A percentile compares a stretch with the other conserved stretches of the same genome.
These are phyloP conservation scores for Patella ulyssiponensis DNA, from an alignment of 2,888 invertebrate species.

Conservation along the genomic window DNA sequence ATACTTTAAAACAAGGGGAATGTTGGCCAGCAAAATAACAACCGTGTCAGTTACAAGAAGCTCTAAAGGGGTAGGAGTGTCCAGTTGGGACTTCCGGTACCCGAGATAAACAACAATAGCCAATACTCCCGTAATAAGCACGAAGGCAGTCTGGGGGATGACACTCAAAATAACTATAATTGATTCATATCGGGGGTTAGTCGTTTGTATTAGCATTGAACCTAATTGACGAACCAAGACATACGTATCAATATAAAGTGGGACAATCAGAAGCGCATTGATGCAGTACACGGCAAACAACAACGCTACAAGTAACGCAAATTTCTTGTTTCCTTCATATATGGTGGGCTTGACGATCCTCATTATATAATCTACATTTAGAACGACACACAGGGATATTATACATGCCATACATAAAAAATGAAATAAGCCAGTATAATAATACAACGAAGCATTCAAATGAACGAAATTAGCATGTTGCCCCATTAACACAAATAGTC, in stretches of 20 bases:
- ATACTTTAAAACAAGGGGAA: neutral
- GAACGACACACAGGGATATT: neutral
- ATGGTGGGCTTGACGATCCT: neutral
- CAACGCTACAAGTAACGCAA: neutral
- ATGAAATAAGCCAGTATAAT: neutral
- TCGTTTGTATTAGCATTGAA: neutral
- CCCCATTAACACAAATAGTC: neutral
- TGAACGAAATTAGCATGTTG: neutral
- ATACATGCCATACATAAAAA: neutral
- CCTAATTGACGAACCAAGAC: neutral
- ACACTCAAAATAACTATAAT: neutral
- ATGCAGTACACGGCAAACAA: neutral
- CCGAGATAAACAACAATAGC: neutral
- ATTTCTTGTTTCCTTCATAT: neutral
- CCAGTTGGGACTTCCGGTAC: neutral
- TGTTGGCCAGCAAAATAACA: neutral
- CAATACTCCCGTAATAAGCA: neutral
- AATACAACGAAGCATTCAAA: neutral
- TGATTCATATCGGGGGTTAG: neutral
- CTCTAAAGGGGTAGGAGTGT: neutral
- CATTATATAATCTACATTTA: constrained; percentile 5
- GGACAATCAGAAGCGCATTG: neutral
- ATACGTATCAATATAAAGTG: neutral
- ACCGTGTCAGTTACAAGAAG: neutral
- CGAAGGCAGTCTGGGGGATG: neutral